A percentile compares a stretch with the other conserved stretches of the same genome.
These are phyloP conservation scores for Nerophis lumbriciformis DNA, from an alignment of 2,113 vertebrate genomes.

Conservation along the genomic window DNA sequence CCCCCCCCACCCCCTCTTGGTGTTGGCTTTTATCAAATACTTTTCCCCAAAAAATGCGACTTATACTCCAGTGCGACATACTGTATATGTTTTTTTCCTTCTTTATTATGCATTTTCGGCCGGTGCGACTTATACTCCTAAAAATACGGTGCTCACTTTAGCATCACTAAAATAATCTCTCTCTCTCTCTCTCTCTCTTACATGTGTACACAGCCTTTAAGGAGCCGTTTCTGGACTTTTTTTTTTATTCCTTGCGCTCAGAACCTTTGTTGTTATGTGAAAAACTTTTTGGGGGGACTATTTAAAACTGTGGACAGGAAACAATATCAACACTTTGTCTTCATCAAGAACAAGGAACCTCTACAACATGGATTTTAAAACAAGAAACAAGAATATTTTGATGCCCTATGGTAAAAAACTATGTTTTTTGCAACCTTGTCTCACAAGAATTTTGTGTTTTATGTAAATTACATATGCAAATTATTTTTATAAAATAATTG, in stretches of 20 bases:
- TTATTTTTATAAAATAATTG: conserved; percentile 91
- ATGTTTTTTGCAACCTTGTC: conserved; percentile 38
- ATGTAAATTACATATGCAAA: conserved; percentile 89
- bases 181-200: conserved; percentile 29
- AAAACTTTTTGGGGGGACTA: not conserved
- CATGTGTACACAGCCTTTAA: conserved; percentile 51
- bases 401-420: conserved; percentile 21
- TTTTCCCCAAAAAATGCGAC: too few species aligned
- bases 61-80: too few species aligned
- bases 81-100: too few species aligned
- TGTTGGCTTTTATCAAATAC: too few species aligned
- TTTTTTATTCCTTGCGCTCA: conserved; percentile 19
- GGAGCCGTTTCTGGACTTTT: conserved; percentile 38
- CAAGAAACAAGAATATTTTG: conserved; percentile 20
- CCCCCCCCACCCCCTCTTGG: too few species aligned
- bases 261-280: conserved; percentile 26
- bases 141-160: conserved; percentile 14
- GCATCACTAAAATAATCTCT: conserved; percentile 32
- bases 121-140: too few species aligned
- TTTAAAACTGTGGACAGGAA: not conserved
- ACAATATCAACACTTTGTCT: conserved; percentile 11
- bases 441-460: conserved; percentile 67
- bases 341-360: conserved; percentile 18
- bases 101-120: too few species aligned
- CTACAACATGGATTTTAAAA: conserved; percentile 1